These are phyloP conservation scores for Stegana nigrithorax DNA, from an alignment of 2,888 invertebrate species.

Conservation along the genomic window DNA sequence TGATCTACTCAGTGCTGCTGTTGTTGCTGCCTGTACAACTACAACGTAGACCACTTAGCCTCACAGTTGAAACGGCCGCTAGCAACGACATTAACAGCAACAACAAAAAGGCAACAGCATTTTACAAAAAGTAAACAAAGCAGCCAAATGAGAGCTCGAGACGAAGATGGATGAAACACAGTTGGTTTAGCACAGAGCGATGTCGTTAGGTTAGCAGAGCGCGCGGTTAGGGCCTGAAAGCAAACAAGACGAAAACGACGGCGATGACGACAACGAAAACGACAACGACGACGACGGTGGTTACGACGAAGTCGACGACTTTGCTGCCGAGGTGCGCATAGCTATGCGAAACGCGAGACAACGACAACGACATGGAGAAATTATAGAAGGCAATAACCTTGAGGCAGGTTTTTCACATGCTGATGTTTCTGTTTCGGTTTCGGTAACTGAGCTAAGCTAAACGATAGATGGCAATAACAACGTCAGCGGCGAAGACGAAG, in stretches of 20 bases:
- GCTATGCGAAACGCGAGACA: not conserved
- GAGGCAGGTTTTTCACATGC: slow-evolving; percentile 17
- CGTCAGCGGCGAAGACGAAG: too few relatives aligned
- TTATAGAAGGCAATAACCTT: slow-evolving; percentile 25
- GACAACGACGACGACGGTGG: not conserved
- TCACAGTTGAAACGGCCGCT: too few relatives aligned
- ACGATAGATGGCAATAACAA: too few relatives aligned
- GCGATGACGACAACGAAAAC: not conserved
- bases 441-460: too few relatives aligned
- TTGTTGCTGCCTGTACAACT: not conserved
- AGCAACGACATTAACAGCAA: not conserved
- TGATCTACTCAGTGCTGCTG: not conserved
- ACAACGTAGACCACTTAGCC: too few relatives aligned
- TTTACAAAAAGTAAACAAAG: slow-evolving; percentile 3
- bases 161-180: not conserved
- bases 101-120: not conserved
- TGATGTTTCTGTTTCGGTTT: not conserved
- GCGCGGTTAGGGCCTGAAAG: not conserved
- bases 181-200: too few relatives aligned
- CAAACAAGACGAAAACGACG: slow-evolving; percentile 1
- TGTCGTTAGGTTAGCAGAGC: too few relatives aligned
- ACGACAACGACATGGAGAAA: slow-evolving; percentile 2
- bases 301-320: not conserved
- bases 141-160: slow-evolving; percentile 11
- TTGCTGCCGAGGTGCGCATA: not conserved